Evolutionary conservation across 2,888 invertebrate genomes (phyloP).

Genomic region (Invenusta paracnida): DNA sequence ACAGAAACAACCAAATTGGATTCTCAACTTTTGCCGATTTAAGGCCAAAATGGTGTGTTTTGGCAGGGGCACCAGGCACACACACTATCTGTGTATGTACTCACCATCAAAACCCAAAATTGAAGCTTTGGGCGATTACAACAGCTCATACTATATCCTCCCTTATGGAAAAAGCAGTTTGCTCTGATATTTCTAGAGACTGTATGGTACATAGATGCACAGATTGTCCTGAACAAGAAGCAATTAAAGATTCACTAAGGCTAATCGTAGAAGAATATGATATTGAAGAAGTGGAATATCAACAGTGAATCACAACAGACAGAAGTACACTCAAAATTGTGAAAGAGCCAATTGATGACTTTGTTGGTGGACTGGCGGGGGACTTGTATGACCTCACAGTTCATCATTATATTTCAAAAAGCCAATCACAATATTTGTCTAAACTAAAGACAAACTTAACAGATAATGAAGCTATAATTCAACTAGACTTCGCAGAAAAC

Average conservation of each 20-base stretch:
- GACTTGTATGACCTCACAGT: not conserved
- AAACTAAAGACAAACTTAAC: not conserved
- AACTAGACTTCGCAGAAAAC: conserved; percentile 19
- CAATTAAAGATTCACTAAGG: not conserved
- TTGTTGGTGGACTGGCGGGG: not conserved
- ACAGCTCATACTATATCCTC: not conserved
- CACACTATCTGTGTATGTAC: conserved; percentile 20
- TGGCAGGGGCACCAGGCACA: not conserved
- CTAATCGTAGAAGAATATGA: not conserved
- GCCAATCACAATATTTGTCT: not conserved
- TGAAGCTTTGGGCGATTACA: not conserved
- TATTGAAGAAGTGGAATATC: not conserved
- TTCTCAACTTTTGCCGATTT: not conserved
- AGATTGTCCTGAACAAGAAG: not conserved
- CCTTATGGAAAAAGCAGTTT: not conserved
- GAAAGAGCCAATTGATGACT: not conserved
- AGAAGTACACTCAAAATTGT: not conserved
- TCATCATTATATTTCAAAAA: conserved; percentile 12
- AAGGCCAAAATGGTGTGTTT: conserved; percentile 17
- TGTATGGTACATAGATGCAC: conserved; percentile 10
- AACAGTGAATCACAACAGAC: conserved; percentile 3
- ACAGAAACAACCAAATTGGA: not conserved
- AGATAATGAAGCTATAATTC: not conserved
- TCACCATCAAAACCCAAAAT: conserved; percentile 16
- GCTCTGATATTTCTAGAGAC: not conserved